These are phyloP conservation scores for Fragum whitleyi DNA, from an alignment of 2,888 invertebrate genomes.

Conservation along the genomic window DNA sequence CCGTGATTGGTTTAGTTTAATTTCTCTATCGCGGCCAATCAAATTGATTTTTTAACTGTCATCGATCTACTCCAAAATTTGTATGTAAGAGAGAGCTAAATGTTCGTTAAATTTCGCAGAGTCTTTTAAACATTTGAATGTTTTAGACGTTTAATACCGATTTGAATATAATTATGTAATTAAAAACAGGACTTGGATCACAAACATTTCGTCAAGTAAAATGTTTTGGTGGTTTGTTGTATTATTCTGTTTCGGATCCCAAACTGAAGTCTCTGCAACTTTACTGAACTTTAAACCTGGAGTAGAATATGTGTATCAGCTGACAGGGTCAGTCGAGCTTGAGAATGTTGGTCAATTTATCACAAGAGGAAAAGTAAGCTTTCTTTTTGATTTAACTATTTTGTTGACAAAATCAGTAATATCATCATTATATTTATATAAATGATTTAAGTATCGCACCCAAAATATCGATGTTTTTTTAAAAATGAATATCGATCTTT, in stretches of 20 bases:
- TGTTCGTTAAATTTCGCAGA: background rate
- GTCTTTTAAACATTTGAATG: background rate
- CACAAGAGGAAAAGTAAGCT: slow-evolving; percentile 59
- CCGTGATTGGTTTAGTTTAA: background rate
- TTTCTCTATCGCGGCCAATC: background rate
- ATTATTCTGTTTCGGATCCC: background rate
- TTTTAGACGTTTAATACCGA: background rate
- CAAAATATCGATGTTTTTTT: too few relatives aligned
- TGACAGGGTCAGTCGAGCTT: slow-evolving; percentile 56
- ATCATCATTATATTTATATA: too few relatives aligned
- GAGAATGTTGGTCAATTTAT: slow-evolving; percentile 58
- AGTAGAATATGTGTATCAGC: slow-evolving; percentile 66
- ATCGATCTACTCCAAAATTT: background rate
- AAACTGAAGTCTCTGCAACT: slow-evolving; percentile 15
- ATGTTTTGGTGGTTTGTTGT: background rate
- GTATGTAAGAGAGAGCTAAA: background rate
- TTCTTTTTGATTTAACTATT: too few relatives aligned
- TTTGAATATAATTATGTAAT: background rate
- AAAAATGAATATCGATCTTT: too few relatives aligned
- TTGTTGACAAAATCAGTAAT: too few relatives aligned
- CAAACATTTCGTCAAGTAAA: background rate
- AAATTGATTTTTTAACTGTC: background rate
- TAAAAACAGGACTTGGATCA: background rate
- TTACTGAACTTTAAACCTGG: slow-evolving; percentile 64
- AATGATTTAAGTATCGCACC: too few relatives aligned